Conservation (phyloP, 2,888 invertebrate species). For the Agrochola lota region DNA sequence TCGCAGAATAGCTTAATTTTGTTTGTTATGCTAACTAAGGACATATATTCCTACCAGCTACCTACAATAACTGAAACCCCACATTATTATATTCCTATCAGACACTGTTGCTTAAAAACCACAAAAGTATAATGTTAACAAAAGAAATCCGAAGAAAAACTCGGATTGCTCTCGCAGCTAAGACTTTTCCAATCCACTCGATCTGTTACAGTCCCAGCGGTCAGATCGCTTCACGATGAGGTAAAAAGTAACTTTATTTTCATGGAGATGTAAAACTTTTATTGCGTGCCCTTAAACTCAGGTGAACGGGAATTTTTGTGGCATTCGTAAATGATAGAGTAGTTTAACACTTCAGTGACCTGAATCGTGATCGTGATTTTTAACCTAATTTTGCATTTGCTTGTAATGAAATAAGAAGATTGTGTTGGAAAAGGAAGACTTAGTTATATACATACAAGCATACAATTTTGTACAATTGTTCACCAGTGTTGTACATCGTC, state of each 20-base stretch:
- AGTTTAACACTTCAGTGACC: slow-evolving; percentile 1
- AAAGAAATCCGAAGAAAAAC: slow-evolving; percentile 11
- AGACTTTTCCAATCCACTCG: slow-evolving; percentile 37
- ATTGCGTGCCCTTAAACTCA: slow-evolving; percentile 37
- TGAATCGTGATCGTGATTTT: slow-evolving; percentile 16
- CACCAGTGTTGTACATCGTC: background rate
- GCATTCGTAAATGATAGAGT: slow-evolving; percentile 38
- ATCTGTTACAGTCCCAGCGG: slow-evolving; percentile 43
- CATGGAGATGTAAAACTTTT: slow-evolving; percentile 58
- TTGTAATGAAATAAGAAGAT: background rate
- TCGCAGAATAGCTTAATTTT: background rate
- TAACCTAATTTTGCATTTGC: background rate
- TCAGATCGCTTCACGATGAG: slow-evolving; percentile 31
- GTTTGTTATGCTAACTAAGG: background rate
- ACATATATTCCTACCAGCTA: background rate
- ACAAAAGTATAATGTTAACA: slow-evolving; percentile 10
- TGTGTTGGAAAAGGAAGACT: too few relatives aligned
- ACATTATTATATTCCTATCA: background rate
- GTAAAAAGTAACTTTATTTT: slow-evolving; percentile 47
- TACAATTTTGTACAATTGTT: background rate
- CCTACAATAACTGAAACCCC: background rate
- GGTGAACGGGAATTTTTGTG: slow-evolving; percentile 44
- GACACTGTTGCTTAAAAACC: background rate
- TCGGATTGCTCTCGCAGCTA: slow-evolving; percentile 12
- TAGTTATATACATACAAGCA: background rate